These are phyloP conservation scores for Eudasyphora cyanicolor DNA, from an alignment of 2,888 invertebrate genomes.

Conservation along the genomic window DNA sequence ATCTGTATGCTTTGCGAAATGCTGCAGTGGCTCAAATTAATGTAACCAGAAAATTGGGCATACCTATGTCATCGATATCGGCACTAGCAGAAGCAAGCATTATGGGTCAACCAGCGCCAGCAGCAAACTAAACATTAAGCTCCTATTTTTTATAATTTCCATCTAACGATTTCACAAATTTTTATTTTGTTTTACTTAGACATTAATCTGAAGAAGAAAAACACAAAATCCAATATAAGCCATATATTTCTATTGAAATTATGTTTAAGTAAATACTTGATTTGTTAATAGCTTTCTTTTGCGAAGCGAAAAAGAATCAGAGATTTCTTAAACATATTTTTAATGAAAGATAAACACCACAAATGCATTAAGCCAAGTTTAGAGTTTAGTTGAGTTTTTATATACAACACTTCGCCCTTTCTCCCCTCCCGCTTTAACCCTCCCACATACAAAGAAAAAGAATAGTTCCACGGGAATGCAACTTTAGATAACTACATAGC, in stretches of 20 bases:
- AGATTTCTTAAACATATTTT: not conserved
- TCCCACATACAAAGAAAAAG: too few relatives aligned
- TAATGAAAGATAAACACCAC: too few relatives aligned
- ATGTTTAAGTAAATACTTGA: not conserved
- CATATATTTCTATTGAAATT: not conserved
- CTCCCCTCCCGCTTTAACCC: too few relatives aligned
- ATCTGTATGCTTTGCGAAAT: slow-evolving; percentile 93
- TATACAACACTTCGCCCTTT: too few relatives aligned
- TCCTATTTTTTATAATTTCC: not conserved
- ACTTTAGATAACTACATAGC: too few relatives aligned
- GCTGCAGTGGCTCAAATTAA: slow-evolving; percentile 94
- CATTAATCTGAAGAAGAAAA: not conserved
- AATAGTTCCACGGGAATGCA: too few relatives aligned
- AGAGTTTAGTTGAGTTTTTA: too few relatives aligned
- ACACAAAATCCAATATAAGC: not conserved
- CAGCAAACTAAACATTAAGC: slow-evolving; percentile 39
- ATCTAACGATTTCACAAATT: slow-evolving; percentile 16
- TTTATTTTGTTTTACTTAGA: not conserved
- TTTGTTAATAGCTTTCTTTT: not conserved
- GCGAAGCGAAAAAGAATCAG: not conserved
- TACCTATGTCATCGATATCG: slow-evolving; percentile 80
- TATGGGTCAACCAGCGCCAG: slow-evolving; percentile 38
- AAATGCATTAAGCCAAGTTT: slow-evolving; percentile 12
- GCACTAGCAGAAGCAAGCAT: slow-evolving; percentile 72
- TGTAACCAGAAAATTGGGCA: slow-evolving; percentile 88